Evolutionary conservation across 2,888 invertebrate species (phyloP), one percentile per base, ranked within the genome.

Genomic region (Drosophila neonasuta): DNA sequence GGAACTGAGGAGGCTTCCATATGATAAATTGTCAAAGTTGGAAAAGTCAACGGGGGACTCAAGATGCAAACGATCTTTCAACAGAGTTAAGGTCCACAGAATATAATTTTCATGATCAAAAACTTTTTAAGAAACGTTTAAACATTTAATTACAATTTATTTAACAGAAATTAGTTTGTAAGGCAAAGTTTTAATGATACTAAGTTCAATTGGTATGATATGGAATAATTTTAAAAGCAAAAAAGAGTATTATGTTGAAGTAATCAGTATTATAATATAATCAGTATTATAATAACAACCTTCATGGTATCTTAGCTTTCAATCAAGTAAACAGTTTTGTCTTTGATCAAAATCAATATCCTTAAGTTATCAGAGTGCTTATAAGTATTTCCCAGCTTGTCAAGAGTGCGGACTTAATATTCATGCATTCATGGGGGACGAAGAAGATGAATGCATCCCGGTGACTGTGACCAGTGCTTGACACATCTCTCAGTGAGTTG

Each of bases 401-500:
- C 42, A 30, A 42, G 52, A n/a, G 13, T 13, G 3, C 13, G 48
- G 36, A 60, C 36, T 60, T 69, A 45, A 49, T 66, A 59, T 71
- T 44, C 71, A 56, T 45, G 39, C 56, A 15, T 34, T 11, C 36
- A 36, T 30, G 29, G 39, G 42, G 56, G 50, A 41, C 1, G 24
- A 45, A 44, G 24, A 45, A 44, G 51, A 10, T 49, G 55, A 59
- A 64, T 51, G 54, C 61, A 71, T 57, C 67, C 69, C 69, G 68
- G 42, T 70, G 67, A 69, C 69, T 70, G 42, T 70, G 67, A 20
- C 34, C 64, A 76, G 45, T 49, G 34, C 69, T 67, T 58, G 63
- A 50, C 48, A 65, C 65, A 81, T 62, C 68, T 62, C 39, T 24
- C 39, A 15, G 36, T 10, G 5, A 13, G 36, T 32, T 32, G 32